These are phyloP conservation scores for Drosophila persimilis DNA, from an alignment of 1,140 invertebrate species.

Conservation along the genomic window DNA sequence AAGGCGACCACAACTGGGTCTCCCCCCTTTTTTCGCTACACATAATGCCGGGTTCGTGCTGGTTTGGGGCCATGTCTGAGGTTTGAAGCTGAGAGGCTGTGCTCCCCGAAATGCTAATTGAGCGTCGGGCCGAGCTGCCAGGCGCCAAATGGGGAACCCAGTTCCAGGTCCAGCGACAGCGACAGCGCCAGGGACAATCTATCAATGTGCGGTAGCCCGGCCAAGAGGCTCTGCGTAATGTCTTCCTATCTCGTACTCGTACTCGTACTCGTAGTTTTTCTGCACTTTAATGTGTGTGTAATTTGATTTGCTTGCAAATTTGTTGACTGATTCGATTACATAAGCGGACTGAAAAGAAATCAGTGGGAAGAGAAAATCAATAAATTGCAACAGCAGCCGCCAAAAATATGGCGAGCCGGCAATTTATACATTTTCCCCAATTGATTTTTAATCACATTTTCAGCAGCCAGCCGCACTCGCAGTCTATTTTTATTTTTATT, in stretches of 20 bases:
- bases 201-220: conserved; percentile 51
- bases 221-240: neutral
- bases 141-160: conserved; percentile 51
- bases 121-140: conserved; percentile 42
- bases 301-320: conserved; percentile 74
- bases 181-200: conserved; percentile 41
- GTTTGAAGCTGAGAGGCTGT: conserved; percentile 9
- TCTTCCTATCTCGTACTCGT: conserved; percentile 3
- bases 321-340: conserved; percentile 69
- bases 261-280: conserved; percentile 13
- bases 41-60: conserved; percentile 56
- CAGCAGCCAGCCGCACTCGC: conserved; percentile 16
- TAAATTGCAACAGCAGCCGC: conserved; percentile 30
- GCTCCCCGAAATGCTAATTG: conserved; percentile 65
- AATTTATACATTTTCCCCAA: conserved; percentile 17
- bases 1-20: conserved; percentile 33
- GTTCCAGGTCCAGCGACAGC: neutral
- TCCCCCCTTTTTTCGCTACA: conserved; percentile 18
- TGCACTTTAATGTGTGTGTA: conserved; percentile 60
- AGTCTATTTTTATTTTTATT: neutral
- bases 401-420: conserved; percentile 13
- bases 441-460: conserved; percentile 30
- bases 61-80: conserved; percentile 50
- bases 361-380: conserved; percentile 43
- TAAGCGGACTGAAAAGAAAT: conserved; percentile 42